These are phyloP conservation scores for Paedocypris micromegethes DNA, from an alignment of 2,797 vertebrate genomes.

Conservation along the genomic window DNA sequence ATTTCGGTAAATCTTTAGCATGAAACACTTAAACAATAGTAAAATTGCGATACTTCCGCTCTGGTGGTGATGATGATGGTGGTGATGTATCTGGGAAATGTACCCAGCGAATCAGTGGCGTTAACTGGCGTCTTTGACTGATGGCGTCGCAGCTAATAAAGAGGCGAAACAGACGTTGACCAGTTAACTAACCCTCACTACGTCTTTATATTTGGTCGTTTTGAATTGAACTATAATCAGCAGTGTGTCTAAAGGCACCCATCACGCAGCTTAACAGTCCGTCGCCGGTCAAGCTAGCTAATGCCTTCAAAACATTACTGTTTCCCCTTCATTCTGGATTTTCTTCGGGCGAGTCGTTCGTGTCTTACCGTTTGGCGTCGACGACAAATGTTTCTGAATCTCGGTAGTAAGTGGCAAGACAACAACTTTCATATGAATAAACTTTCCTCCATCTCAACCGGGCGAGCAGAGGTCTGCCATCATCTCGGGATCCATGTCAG, in stretches of 20 bases:
- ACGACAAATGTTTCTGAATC: background rate
- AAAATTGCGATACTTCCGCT: too few relatives aligned
- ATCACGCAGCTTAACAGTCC: background rate
- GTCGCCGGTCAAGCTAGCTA: slow-evolving; percentile 16
- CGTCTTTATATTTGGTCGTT: background rate
- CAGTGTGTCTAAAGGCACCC: slow-evolving; percentile 2
- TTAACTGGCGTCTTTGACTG: slow-evolving; percentile 1
- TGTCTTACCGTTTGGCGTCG: slow-evolving; percentile 11
- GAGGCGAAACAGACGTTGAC: background rate
- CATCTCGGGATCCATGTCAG: slow-evolving; percentile 18
- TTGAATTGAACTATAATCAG: background rate
- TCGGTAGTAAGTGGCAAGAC: background rate
- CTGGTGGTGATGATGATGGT: too few relatives aligned
- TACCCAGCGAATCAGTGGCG: background rate
- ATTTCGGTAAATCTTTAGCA: too few relatives aligned
- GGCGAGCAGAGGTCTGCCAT: slow-evolving; percentile 30
- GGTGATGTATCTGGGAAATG: too few relatives aligned
- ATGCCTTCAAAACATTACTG: background rate
- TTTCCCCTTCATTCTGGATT: background rate
- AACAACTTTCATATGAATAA: slow-evolving; percentile 9
- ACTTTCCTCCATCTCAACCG: slow-evolving; percentile 33
- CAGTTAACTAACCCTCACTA: background rate
- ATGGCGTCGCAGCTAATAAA: slow-evolving; percentile 23
- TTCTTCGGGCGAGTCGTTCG: background rate
- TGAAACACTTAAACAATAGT: too few relatives aligned